Conservation (phyloP, 2,888 invertebrate species). For the Rhimphoctona megacephalus region DNA sequence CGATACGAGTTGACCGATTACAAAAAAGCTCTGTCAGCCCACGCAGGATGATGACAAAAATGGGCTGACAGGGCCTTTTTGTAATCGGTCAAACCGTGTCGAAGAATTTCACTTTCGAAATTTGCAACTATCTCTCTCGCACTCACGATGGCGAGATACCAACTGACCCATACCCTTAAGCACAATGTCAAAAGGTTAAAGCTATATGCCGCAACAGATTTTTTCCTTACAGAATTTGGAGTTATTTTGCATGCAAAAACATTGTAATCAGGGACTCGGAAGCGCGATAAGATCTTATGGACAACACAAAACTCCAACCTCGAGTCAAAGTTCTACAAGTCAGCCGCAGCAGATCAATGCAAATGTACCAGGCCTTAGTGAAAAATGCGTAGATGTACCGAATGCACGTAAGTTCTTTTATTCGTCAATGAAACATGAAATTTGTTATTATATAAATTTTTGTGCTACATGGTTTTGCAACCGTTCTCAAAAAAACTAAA, state of each 20-base stretch:
- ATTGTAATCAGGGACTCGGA: constrained; percentile 42
- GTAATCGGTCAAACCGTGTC: too few species aligned
- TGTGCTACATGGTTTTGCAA: neutral
- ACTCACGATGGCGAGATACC: too few species aligned
- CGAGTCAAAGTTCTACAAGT: constrained; percentile 53
- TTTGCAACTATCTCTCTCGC: too few species aligned
- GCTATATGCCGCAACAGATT: neutral
- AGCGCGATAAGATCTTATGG: constrained; percentile 49
- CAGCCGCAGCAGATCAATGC: constrained; percentile 76
- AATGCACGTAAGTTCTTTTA: constrained; percentile 75
- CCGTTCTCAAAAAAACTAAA: too few species aligned
- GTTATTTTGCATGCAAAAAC: neutral
- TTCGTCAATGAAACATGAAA: neutral
- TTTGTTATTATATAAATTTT: neutral
- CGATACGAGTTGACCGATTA: too few species aligned
- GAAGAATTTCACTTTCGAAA: too few species aligned
- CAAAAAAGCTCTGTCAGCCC: too few species aligned
- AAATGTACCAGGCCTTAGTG: constrained; percentile 89
- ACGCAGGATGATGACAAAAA: too few species aligned
- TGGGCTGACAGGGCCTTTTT: too few species aligned
- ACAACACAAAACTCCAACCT: constrained; percentile 31
- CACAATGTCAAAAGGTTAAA: constrained; percentile 49
- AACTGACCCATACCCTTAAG: too few species aligned
- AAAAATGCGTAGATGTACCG: constrained; percentile 79
- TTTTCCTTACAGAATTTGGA: neutral